phyloP scores from a whole-genome alignment of 2,797 vertebrate species.

The Paguma larvata region DNA sequence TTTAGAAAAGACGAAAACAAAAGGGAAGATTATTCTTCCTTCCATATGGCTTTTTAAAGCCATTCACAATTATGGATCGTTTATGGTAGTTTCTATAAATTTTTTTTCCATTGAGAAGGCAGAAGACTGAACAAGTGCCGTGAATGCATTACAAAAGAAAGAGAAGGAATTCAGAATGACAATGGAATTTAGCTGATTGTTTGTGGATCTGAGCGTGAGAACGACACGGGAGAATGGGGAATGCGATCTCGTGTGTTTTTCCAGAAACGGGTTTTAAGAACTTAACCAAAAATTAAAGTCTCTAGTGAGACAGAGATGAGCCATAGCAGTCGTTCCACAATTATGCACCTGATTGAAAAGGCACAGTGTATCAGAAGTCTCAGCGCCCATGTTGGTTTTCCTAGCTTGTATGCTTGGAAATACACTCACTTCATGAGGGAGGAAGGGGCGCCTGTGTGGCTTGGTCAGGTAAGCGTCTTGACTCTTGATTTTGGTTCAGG shows the following conservation, averaged over 20 bases:
- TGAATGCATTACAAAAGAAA: constrained; percentile 58
- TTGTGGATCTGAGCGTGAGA: not conserved
- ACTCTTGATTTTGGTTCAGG: too few species aligned
- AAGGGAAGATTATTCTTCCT: constrained; percentile 64
- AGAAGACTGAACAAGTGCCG: constrained; percentile 48
- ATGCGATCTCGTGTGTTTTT: constrained; percentile 80
- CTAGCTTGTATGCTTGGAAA: not conserved
- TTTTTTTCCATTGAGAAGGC: constrained; percentile 45
- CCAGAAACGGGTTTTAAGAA: constrained; percentile 82
- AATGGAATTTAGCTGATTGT: constrained; percentile 72
- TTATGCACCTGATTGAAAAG: constrained; percentile 69
- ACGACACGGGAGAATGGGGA: constrained; percentile 55
- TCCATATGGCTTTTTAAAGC: constrained; percentile 74
- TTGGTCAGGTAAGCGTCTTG: too few species aligned
- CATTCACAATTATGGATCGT: constrained; percentile 64
- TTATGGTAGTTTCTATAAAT: constrained; percentile 67
- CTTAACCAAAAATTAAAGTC: constrained; percentile 77
- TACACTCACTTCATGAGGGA: not conserved
- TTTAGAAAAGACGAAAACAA: constrained; percentile 64
- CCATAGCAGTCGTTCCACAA: constrained; percentile 34
- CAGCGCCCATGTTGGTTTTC: not conserved
- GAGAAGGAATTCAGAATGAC: constrained; percentile 63
- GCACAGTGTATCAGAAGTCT: not conserved
- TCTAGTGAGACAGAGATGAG: constrained; percentile 55
- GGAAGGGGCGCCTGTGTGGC: not conserved